Evolutionary conservation across 1,140 invertebrate genomes (phyloP), one percentile per base, ranked within the genome.

Genomic region (Fopius arisanus): DNA sequence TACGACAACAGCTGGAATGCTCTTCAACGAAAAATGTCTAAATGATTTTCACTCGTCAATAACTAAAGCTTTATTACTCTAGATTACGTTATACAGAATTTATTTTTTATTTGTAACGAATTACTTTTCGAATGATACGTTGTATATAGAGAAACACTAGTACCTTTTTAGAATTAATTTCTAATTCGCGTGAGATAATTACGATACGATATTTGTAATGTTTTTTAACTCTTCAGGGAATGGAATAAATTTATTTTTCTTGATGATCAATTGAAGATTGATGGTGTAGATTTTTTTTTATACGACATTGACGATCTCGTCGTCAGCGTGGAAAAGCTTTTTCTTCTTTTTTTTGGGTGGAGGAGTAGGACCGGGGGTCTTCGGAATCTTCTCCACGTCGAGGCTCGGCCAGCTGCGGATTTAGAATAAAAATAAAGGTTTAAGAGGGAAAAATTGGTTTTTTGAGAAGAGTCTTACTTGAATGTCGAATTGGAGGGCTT

Each of bases 1-100:
- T 93, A 94, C 79, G 92, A 92, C 1, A 91, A 89, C 79, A 93
- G 91, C 81, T 93, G 93, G 92, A 91, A 92, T 79, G 92, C 90
- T 2, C 82, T 92, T 23, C 91, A 92, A 77, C 88, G 90, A 78
- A 90, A 92, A 78, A 92, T 92, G 67, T 84, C 89, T 48, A 90
- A 90, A 82, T 90, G 88, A 84, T 23, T 51, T 19, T 19, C 19
- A 37, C 9, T 37, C 7, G 9, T 37, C 7, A 37, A 10, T 7
- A 37, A 3, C 33, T 1, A 37, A 37, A 37, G 33, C 33, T 37
- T 37, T 37, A 37, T 37, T 37, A 37, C 33, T 5, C 12, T 37
- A 37, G 12, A 37, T 37, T 37, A 10, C 33, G 9, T 37, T 37
- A 10, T 37, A 19, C 43, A 51, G 1, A 51, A 51, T 16, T 7